Evolutionary conservation across 1,140 invertebrate genomes (phyloP).

Genomic region (Venustaconcha ellipsiformis): DNA sequence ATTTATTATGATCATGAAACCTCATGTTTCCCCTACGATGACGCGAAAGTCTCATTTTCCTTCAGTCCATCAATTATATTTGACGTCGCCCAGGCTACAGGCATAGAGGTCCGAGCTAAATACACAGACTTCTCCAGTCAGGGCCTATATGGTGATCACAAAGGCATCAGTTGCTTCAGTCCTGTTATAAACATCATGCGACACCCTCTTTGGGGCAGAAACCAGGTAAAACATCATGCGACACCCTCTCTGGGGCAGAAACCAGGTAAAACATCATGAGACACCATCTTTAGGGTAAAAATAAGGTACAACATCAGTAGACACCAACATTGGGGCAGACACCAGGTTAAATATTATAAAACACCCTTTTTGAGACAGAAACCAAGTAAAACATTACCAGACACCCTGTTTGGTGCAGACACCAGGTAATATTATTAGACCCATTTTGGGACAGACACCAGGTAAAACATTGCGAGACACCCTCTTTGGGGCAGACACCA

Average conservation of each 20-base stretch:
- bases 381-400: too few relatives aligned
- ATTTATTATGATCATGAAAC: too few relatives aligned
- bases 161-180: slow-evolving; percentile 53
- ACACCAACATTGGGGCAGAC: too few relatives aligned
- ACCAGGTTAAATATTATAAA: too few relatives aligned
- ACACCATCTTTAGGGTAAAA: too few relatives aligned
- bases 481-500: slow-evolving; percentile 51
- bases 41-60: not conserved
- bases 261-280: too few relatives aligned
- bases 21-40: too few relatives aligned
- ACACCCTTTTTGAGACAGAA: too few relatives aligned
- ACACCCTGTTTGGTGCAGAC: slow-evolving; percentile 50
- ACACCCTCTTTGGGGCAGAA: slow-evolving; percentile 64
- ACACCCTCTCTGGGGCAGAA: slow-evolving; percentile 45
- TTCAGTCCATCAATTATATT: slow-evolving; percentile 38
- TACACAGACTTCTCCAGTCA: slow-evolving; percentile 46
- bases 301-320: too few relatives aligned
- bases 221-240: slow-evolving; percentile 45
- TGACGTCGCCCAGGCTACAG: slow-evolving; percentile 49
- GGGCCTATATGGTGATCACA: slow-evolving; percentile 42
- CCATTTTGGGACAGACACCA: slow-evolving; percentile 45
- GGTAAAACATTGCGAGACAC: too few relatives aligned
- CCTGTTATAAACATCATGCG: slow-evolving; percentile 65
- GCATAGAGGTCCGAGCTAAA: slow-evolving; percentile 57
- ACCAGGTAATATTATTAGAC: slow-evolving; percentile 25